Evolutionary conservation across 2,888 invertebrate genomes (phyloP).

Genomic region (Trissolcus brochymenae): DNA sequence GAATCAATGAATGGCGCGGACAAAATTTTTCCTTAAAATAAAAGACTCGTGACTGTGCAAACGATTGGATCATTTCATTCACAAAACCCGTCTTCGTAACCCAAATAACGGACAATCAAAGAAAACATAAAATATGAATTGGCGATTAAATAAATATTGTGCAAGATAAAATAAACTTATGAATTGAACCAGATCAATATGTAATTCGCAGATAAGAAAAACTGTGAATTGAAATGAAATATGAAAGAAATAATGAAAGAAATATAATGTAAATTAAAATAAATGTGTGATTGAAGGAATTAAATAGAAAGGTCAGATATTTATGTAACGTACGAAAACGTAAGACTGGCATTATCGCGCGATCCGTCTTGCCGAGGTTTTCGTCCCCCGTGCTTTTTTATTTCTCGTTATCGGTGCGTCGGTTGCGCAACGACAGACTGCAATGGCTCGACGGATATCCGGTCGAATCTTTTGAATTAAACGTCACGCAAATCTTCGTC

Average conservation of each 20-base stretch:
- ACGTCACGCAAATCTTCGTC: conserved; percentile 31
- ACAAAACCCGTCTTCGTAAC: conserved; percentile 3
- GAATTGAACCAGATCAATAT: no score
- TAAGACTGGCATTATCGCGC: not conserved
- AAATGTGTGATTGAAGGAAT: no score
- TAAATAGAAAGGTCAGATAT: no score
- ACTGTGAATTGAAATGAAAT: no score
- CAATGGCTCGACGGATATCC: conserved; percentile 69
- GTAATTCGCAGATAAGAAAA: no score
- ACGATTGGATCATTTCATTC: conserved; percentile 48
- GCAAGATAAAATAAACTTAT: no score
- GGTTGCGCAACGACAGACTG: conserved; percentile 64
- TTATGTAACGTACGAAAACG: not conserved
- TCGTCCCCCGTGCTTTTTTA: conserved; percentile 41
- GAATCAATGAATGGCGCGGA: conserved; percentile 42
- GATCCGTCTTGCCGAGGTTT: conserved; percentile 37
- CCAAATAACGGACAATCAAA: not conserved
- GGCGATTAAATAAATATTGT: no score
- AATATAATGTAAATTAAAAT: no score
- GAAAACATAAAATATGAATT: no score
- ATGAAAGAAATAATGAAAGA: no score
- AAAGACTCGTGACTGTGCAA: conserved; percentile 62
- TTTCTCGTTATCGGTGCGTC: conserved; percentile 62
- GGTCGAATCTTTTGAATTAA: conserved; percentile 66
- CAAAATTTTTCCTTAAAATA: conserved; percentile 17